Evolutionary conservation across 1,140 invertebrate species (phyloP), one percentile per base, ranked within the genome.

Genomic region (Calephelis nemesis): DNA sequence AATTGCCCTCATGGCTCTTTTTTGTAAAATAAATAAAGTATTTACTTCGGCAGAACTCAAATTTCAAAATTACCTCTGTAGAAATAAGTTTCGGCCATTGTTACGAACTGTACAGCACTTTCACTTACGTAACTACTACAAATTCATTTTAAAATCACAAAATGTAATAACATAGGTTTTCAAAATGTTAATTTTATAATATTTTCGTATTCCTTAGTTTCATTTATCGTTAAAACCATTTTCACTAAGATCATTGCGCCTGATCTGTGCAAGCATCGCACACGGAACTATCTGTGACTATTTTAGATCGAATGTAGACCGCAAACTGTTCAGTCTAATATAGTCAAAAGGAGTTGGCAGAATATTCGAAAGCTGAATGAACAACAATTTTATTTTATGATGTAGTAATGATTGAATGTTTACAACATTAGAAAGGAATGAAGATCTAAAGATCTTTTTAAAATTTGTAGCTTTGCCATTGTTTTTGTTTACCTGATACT

Each of bases 301-400:
- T 89, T 88, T 88, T 81, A 76, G 81, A 83, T 77, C 80, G 78
- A 76, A 84, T 87, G 84, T 82, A 88, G 87, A 86, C 83, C 82
- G 85, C 83, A 82, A 87, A 79, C 75, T 76, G 81, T 78, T 80
- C 81, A 81, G 74, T 76, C 71, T 70, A 83, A 77, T 81, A 70
- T 79, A 89, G 82, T 88, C 83, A 88, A 87, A 87, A 82, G 80
- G 82, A 42, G 64, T n/a, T 52, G 42, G 49, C 39, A 42, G 40
- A 63, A 63, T 63, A 78, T 39, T 40, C 15, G n/a, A 77, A 82
- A 63, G 75, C 30, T 30, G 2, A 30, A 30, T 30, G 30, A 30
- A 30, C 30, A 30, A 30, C 30, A 30, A 30, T 30, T 30, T 30
- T 0, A 30, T 30, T 30, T 30, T 30, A 30, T 30, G 1, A 30